phyloP scores from a whole-genome alignment of 2,888 invertebrate species.

The Drosophila helvetica region DNA sequence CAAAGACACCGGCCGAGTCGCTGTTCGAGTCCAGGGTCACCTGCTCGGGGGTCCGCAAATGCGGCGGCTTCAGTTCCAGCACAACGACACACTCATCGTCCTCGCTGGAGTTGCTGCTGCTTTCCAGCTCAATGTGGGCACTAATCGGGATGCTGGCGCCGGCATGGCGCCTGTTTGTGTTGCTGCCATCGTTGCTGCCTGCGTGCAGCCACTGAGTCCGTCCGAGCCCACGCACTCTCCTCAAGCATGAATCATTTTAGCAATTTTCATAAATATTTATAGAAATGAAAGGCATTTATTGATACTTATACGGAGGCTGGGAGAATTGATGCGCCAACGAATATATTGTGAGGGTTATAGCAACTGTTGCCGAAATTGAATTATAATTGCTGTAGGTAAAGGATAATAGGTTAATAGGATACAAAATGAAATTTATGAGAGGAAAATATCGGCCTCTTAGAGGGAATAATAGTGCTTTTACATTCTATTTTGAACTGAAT shows the following conservation, averaged over 20 bases:
- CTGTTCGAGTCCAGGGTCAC: slow-evolving; percentile 82
- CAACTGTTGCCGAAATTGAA: not conserved
- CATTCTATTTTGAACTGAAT: not conserved
- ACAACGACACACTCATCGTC: too few species aligned
- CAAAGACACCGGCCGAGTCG: slow-evolving; percentile 83
- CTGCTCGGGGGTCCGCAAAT: too few species aligned
- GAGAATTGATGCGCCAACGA: too few species aligned
- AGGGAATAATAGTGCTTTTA: not conserved
- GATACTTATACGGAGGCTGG: slow-evolving; percentile 23
- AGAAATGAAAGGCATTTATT: slow-evolving; percentile 48
- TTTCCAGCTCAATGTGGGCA: slow-evolving; percentile 79
- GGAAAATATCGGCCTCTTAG: not conserved
- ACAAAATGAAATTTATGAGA: slow-evolving; percentile 10
- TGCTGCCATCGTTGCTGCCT: slow-evolving; percentile 55
- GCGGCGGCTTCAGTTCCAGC: too few species aligned
- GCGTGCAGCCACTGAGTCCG: too few species aligned
- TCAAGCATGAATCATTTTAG: slow-evolving; percentile 52
- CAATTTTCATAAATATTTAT: slow-evolving; percentile 53
- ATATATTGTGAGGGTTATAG: slow-evolving; percentile 16
- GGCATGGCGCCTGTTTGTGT: slow-evolving; percentile 52
- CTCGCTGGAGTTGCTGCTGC: slow-evolving; percentile 66
- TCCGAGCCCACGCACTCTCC: slow-evolving; percentile 54
- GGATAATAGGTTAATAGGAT: not conserved
- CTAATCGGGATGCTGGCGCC: slow-evolving; percentile 67
- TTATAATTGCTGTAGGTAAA: slow-evolving; percentile 1